Conservation (phyloP, 2,888 invertebrate genomes). For the Nowickia ferox region DNA sequence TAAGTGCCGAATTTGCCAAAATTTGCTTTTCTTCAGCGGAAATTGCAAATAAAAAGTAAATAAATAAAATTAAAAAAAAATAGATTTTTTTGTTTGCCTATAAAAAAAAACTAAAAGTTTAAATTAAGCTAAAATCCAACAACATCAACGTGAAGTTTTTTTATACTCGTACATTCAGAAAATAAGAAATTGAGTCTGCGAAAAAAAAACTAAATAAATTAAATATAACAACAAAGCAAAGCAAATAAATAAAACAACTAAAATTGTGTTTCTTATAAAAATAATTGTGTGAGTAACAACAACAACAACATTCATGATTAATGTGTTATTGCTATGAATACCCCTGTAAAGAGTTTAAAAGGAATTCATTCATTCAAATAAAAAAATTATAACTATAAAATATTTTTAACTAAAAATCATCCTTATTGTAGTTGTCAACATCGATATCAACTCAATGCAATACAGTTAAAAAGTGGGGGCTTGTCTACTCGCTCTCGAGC, state of each 20-base stretch:
- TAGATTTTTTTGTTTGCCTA: slow-evolving; percentile 37
- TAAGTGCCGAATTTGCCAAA: slow-evolving; percentile 6
- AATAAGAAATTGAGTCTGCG: slow-evolving; percentile 56
- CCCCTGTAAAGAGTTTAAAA: slow-evolving; percentile 33
- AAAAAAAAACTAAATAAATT: slow-evolving; percentile 45
- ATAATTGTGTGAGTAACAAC: slow-evolving; percentile 65
- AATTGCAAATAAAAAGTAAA: slow-evolving; percentile 52
- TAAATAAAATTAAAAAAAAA: slow-evolving; percentile 25
- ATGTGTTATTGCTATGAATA: slow-evolving; percentile 42
- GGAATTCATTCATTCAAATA: slow-evolving; percentile 42
- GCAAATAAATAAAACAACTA: slow-evolving; percentile 49
- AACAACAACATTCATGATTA: slow-evolving; percentile 33
- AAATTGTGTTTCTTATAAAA: slow-evolving; percentile 49
- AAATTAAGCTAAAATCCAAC: slow-evolving; percentile 43
- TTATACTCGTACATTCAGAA: slow-evolving; percentile 8
- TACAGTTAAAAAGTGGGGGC: too few species aligned
- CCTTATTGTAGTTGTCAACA: too few species aligned
- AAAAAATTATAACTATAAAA: background rate
- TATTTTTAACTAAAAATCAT: too few species aligned
- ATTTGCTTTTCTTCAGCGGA: slow-evolving; percentile 40
- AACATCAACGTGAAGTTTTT: background rate
- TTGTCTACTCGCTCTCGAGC: too few species aligned
- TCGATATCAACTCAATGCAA: too few species aligned
- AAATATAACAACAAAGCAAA: slow-evolving; percentile 39
- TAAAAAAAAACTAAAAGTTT: slow-evolving; percentile 42